Evolutionary conservation across 2,888 invertebrate species (phyloP).

Genomic region (Merodon equestris): DNA sequence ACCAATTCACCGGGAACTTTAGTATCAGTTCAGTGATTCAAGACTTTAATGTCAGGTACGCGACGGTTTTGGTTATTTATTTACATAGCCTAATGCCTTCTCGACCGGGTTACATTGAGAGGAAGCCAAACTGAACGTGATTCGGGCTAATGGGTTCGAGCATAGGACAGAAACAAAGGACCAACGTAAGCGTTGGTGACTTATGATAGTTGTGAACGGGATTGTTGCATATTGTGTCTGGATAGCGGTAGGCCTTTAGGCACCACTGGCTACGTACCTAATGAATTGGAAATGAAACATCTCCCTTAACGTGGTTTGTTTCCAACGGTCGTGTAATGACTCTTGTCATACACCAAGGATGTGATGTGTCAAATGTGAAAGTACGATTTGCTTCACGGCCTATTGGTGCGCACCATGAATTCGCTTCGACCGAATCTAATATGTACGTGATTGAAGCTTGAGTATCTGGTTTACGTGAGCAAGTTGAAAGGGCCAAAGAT

Average conservation of each 20-base stretch:
- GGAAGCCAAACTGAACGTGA: slow-evolving; percentile 45
- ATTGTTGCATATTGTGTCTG: slow-evolving; percentile 52
- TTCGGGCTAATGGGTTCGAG: slow-evolving; percentile 49
- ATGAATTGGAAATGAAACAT: slow-evolving; percentile 64
- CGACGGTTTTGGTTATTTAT: slow-evolving; percentile 28
- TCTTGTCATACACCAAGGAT: slow-evolving; percentile 18
- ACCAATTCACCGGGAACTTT: slow-evolving; percentile 38
- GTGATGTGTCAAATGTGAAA: slow-evolving; percentile 54
- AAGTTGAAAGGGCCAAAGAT: too few species aligned
- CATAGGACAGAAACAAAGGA: slow-evolving; percentile 40
- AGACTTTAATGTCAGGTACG: slow-evolving; percentile 26
- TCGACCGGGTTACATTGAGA: neutral
- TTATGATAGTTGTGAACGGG: slow-evolving; percentile 32
- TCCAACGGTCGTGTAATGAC: neutral
- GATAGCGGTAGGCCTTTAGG: neutral
- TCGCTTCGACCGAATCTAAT: slow-evolving; percentile 46
- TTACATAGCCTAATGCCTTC: slow-evolving; percentile 30
- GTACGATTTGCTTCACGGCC: slow-evolving; percentile 35
- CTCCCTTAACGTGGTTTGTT: slow-evolving; percentile 41
- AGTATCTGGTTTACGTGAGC: slow-evolving; percentile 39
- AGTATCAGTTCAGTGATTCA: slow-evolving; percentile 38
- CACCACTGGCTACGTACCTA: slow-evolving; percentile 33
- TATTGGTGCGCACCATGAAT: slow-evolving; percentile 53
- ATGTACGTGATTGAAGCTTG: slow-evolving; percentile 56
- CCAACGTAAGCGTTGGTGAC: slow-evolving; percentile 19